Conservation (phyloP, 1,140 invertebrate genomes). For the Cydia pomonella region DNA sequence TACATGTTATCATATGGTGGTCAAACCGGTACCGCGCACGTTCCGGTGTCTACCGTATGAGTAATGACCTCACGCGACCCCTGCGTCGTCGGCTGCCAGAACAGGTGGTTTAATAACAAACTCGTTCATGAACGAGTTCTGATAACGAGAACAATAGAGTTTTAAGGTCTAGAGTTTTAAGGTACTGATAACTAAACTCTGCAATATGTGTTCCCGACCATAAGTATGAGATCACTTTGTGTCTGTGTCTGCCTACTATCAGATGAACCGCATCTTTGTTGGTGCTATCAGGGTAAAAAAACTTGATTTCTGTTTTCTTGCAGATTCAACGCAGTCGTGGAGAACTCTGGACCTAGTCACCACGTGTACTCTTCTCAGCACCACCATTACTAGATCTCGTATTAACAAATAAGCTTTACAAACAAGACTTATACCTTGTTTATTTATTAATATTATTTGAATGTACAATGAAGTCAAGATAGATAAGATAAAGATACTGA, state of each 20-base stretch:
- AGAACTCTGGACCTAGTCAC: slow-evolving; percentile 76
- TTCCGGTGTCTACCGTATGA: slow-evolving; percentile 52
- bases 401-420: slow-evolving; percentile 36
- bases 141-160: slow-evolving; percentile 18
- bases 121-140: slow-evolving; percentile 56
- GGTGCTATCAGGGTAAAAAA: too few relatives aligned
- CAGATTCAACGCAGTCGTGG: slow-evolving; percentile 84
- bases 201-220: neutral
- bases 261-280: too few relatives aligned
- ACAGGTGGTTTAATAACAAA: slow-evolving; percentile 54
- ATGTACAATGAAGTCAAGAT: slow-evolving; percentile 49
- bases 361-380: slow-evolving; percentile 67
- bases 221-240: too few relatives aligned
- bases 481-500: slow-evolving; percentile 52
- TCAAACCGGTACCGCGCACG: slow-evolving; percentile 60
- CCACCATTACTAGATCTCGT: slow-evolving; percentile 55
- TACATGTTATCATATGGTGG: slow-evolving; percentile 59
- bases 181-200: neutral
- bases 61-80: slow-evolving; percentile 67
- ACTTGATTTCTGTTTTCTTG: slow-evolving; percentile 42
- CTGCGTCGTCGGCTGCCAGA: slow-evolving; percentile 42
- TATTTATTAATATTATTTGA: slow-evolving; percentile 54
- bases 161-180: neutral
- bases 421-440: slow-evolving; percentile 41
- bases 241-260: too few relatives aligned